Conservation (phyloP, 1,140 invertebrate species). For the Nebria ingens region DNA sequence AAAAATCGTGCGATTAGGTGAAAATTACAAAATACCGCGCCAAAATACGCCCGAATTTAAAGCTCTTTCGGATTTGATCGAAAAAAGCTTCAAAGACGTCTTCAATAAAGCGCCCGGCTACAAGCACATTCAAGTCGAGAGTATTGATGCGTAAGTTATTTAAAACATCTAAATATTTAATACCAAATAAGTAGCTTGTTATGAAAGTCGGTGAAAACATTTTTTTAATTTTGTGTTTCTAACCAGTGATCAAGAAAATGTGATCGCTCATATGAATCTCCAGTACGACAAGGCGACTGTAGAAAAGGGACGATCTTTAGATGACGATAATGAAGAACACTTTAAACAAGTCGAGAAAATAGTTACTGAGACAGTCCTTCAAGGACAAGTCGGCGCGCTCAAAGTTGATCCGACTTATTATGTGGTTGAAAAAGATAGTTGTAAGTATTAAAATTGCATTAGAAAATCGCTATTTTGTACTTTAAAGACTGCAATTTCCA, state of each 20-base stretch:
- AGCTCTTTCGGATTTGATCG: constrained; percentile 56
- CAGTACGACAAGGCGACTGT: constrained; percentile 52
- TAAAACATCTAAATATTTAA: constrained; percentile 9
- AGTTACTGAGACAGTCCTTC: constrained; percentile 55
- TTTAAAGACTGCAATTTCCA: too few relatives aligned
- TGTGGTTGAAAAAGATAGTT: constrained; percentile 50
- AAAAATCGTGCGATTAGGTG: constrained; percentile 63
- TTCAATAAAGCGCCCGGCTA: constrained; percentile 61
- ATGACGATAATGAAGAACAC: constrained; percentile 32
- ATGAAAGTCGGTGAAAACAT: too few relatives aligned
- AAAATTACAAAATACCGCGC: constrained; percentile 60
- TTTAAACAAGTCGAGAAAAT: constrained; percentile 42
- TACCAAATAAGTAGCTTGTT: background rate
- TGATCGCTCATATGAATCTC: constrained; percentile 54
- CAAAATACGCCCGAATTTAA: constrained; percentile 59
- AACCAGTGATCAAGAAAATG: constrained; percentile 43
- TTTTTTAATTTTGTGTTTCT: constrained; percentile 13
- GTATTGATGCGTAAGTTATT: constrained; percentile 57
- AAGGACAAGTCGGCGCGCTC: constrained; percentile 63
- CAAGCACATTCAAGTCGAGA: constrained; percentile 52
- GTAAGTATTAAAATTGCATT: constrained; percentile 43
- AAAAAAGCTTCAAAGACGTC: constrained; percentile 49
- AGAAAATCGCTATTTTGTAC: too few relatives aligned
- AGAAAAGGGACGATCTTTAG: constrained; percentile 44
- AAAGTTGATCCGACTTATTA: constrained; percentile 67